These are phyloP conservation scores for Anomalospiza imberbis DNA, from an alignment of 2,797 vertebrate genomes.

Conservation along the genomic window DNA sequence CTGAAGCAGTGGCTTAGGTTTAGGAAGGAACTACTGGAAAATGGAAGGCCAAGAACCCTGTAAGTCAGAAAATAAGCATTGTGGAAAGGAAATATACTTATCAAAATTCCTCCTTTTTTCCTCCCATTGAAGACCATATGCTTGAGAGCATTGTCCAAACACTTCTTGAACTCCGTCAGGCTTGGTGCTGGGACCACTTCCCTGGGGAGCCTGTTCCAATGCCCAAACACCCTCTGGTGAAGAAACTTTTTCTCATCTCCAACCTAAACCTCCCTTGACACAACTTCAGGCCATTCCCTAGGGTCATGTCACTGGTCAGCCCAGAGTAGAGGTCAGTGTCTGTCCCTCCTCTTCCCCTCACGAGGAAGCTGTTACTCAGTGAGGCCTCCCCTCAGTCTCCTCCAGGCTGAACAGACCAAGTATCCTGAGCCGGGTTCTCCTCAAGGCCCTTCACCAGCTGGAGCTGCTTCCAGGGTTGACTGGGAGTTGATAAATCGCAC, in stretches of 20 bases:
- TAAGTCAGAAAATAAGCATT: background rate
- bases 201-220: background rate
- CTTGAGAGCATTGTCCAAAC: background rate
- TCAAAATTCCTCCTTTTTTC: background rate
- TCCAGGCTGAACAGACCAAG: rapidly evolving
- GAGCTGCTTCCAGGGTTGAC: background rate
- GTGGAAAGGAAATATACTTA: background rate
- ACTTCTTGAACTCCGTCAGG: background rate
- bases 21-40: background rate
- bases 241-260: rapidly evolving
- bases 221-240: too few species aligned
- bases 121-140: background rate
- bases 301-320: rapidly evolving
- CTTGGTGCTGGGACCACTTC: too few species aligned
- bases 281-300: background rate
- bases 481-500: background rate
- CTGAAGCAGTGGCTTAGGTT: background rate
- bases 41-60: background rate
- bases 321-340: background rate
- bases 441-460: background rate
- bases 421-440: rapidly evolving
- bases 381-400: background rate
- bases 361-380: background rate
- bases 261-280: background rate
- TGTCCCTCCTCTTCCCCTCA: background rate